Percentiles rank a stretch among this genome's conserved stretches.
These are phyloP conservation scores for Athalia rosae DNA, from an alignment of 2,888 invertebrate species.

Conservation along the genomic window DNA sequence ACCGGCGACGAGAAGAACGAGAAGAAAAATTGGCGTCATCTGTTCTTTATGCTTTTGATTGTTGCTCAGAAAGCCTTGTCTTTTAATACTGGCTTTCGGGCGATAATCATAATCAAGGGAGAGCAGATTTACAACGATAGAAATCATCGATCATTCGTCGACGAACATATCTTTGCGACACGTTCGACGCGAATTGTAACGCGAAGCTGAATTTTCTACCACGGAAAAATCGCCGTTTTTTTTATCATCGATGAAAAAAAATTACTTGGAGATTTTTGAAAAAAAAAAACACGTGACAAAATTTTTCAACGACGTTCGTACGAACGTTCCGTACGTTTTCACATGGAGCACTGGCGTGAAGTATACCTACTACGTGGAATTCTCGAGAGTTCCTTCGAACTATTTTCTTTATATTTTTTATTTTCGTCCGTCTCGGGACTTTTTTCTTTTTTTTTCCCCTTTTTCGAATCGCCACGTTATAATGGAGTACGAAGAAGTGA, in stretches of 20 bases:
- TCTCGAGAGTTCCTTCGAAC: conserved; percentile 15
- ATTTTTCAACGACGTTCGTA: too few species aligned
- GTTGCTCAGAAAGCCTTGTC: conserved; percentile 74
- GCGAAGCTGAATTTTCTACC: too few species aligned
- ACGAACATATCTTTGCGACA: too few species aligned
- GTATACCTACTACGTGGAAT: too few species aligned
- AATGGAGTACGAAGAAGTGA: conserved; percentile 17
- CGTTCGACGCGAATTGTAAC: too few species aligned
- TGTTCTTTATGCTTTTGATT: conserved; percentile 74
- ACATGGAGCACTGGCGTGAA: too few species aligned
- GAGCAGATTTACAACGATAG: conserved; percentile 60
- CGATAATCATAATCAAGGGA: conserved; percentile 74
- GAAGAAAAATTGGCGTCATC: conserved; percentile 24
- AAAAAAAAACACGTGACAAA: neutral
- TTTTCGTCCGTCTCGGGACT: too few species aligned
- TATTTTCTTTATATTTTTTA: too few species aligned
- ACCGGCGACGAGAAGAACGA: neutral
- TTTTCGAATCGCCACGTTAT: conserved; percentile 36
- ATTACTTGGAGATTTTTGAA: too few species aligned
- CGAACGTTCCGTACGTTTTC: too few species aligned
- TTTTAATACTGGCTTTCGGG: conserved; percentile 72
- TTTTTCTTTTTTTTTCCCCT: neutral
- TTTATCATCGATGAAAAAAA: too few species aligned
- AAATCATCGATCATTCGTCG: neutral
- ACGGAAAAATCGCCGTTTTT: too few species aligned